Evolutionary conservation across 2,888 invertebrate species (phyloP).

Genomic region (Adineta ricciae): DNA sequence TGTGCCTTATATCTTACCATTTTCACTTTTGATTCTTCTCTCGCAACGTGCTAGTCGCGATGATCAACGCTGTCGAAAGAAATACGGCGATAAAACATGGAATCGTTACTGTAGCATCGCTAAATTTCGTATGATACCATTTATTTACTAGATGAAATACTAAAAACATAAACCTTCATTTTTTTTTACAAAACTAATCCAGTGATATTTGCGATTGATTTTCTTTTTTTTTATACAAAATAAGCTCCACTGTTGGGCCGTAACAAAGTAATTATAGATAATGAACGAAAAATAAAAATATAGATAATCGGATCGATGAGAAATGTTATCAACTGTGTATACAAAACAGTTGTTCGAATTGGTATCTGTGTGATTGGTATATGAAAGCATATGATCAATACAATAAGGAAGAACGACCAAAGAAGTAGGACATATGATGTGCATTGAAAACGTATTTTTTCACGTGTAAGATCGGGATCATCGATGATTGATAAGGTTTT

Average conservation of each 20-base stretch:
- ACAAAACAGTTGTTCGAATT: neutral
- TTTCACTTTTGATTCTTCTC: neutral
- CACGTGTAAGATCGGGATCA: neutral
- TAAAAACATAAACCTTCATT: neutral
- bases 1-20: neutral
- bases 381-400: neutral
- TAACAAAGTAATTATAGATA: neutral
- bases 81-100: neutral
- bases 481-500: neutral
- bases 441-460: neutral
- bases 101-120: neutral
- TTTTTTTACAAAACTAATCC: neutral
- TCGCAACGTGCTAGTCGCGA: neutral
- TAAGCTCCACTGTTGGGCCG: neutral
- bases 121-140: neutral
- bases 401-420: neutral
- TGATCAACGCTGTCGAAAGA: slow-evolving; percentile 9
- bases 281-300: neutral
- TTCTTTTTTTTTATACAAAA: neutral
- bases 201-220: neutral
- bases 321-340: neutral
- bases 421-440: neutral
- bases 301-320: neutral
- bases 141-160: neutral
- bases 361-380: neutral